phyloP scores from a whole-genome alignment of 1,140 invertebrate species.

The Drosophila lacertosa region DNA sequence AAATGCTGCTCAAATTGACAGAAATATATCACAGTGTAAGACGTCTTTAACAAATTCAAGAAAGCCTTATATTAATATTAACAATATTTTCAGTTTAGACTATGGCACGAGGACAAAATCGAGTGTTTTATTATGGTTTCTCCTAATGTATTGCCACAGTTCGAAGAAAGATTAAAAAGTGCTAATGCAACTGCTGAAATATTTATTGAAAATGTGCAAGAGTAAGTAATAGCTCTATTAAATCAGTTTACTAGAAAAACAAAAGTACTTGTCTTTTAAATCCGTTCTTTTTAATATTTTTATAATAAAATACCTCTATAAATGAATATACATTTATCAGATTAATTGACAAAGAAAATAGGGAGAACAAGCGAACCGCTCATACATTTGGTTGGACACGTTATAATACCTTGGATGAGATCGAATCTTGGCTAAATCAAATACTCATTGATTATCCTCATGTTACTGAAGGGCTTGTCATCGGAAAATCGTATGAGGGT shows the following conservation, averaged over 20 bases:
- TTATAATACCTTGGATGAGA: constrained; percentile 84
- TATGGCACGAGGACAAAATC: constrained; percentile 52
- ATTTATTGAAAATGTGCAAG: constrained; percentile 64
- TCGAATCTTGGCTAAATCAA: constrained; percentile 84
- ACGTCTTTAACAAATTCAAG: not conserved
- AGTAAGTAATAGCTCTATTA: constrained; percentile 45
- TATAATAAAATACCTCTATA: no score
- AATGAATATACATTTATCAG: constrained; percentile 16
- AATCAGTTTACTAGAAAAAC: not conserved
- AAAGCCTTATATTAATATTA: not conserved
- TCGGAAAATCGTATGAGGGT: constrained; percentile 85
- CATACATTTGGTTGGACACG: constrained; percentile 78
- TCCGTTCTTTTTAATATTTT: not conserved
- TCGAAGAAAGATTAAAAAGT: constrained; percentile 21
- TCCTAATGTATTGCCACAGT: constrained; percentile 26
- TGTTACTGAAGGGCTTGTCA: constrained; percentile 50
- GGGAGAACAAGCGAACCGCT: not conserved
- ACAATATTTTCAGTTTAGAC: constrained; percentile 40
- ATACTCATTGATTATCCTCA: constrained; percentile 76
- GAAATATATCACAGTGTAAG: constrained; percentile 45
- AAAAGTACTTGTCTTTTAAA: no score
- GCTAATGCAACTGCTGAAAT: constrained; percentile 37
- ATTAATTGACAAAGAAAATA: constrained; percentile 45
- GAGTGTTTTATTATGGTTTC: constrained; percentile 63
- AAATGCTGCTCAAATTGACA: constrained; percentile 28